Percentiles rank a stretch among this genome's conserved stretches.
Evolutionary conservation across 2,888 invertebrate species (phyloP).

Genomic region (Pristionchus exspectatus): DNA sequence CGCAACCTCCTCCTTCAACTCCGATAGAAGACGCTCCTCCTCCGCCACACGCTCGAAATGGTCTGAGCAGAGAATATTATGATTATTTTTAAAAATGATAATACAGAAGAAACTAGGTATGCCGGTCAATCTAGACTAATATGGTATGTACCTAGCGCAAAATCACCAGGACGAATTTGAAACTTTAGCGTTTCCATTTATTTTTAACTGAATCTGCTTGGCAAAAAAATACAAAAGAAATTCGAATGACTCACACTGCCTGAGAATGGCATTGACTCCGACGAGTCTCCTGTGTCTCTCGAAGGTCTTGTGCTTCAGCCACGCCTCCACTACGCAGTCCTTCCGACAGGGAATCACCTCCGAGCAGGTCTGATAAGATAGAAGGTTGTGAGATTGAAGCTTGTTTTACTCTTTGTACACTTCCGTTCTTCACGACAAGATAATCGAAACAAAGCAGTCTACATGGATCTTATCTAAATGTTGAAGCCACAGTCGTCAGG

Average conservation of each 20-base stretch:
- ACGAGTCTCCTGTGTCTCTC: conserved; percentile 56
- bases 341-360: conserved; percentile 55
- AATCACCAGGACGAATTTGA: too few relatives aligned
- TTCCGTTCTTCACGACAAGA: too few relatives aligned
- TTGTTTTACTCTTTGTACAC: neutral
- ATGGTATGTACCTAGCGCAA: too few relatives aligned
- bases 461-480: neutral
- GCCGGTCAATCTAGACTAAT: neutral
- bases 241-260: conserved; percentile 59
- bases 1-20: neutral
- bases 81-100: neutral
- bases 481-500: neutral
- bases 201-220: too few relatives aligned
- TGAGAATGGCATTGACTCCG: conserved; percentile 54
- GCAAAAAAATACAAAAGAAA: too few relatives aligned
- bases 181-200: too few relatives aligned
- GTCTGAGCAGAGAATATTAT: neutral
- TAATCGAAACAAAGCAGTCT: neutral
- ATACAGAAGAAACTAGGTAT: too few relatives aligned
- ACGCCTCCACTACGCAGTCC: conserved; percentile 39
- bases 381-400: conserved; percentile 42
- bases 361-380: conserved; percentile 65
- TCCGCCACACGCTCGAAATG: conserved; percentile 42
- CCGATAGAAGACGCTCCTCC: conserved; percentile 34
- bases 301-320: conserved; percentile 56